Evolutionary conservation across 2,797 vertebrate genomes (phyloP).

Genomic region (Perodicticus potto): DNA sequence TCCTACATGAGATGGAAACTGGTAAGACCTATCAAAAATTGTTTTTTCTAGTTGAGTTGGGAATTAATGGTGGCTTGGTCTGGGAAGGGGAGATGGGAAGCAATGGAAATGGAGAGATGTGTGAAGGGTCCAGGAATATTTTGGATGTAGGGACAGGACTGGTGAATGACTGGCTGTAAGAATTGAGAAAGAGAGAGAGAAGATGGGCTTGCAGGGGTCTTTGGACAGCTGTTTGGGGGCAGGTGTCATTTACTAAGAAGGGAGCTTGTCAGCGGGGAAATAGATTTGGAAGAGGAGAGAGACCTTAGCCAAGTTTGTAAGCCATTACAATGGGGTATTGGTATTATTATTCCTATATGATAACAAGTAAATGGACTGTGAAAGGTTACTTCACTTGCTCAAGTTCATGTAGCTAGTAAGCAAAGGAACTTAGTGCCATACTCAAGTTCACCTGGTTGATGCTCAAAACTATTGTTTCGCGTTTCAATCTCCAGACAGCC

Average conservation of each 20-base stretch:
- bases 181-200: neutral
- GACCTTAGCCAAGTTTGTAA: neutral
- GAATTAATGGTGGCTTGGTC: neutral
- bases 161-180: neutral
- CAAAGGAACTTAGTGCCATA: neutral
- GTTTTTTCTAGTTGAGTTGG: neutral
- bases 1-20: neutral
- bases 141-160: neutral
- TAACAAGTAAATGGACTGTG: neutral
- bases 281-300: neutral
- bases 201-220: neutral
- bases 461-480: neutral
- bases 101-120: neutral
- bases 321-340: neutral
- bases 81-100: too few species aligned
- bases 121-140: neutral
- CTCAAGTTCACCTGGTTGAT: neutral
- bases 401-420: neutral
- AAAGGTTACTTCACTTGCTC: conserved; percentile 2
- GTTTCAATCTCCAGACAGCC: neutral
- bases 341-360: neutral
- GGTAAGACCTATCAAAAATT: neutral
- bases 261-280: neutral
- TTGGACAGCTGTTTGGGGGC: neutral
- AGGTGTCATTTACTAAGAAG: neutral